phyloP scores from a whole-genome alignment of 2,113 vertebrate genomes.

The Noctilio leporinus region DNA sequence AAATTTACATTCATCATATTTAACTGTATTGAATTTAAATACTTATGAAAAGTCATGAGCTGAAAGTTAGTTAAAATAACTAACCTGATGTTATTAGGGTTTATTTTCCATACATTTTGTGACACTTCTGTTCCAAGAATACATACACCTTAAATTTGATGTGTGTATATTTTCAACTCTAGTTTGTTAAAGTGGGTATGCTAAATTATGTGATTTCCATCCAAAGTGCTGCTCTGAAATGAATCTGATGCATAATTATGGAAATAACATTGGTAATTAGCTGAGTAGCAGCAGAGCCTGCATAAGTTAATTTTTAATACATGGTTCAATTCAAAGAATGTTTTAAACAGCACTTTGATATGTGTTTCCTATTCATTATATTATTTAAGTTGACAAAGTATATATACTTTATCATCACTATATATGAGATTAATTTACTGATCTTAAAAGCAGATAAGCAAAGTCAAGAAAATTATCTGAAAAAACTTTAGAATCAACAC shows the following conservation, averaged over 20 bases:
- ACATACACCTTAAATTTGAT: slow-evolving; percentile 64
- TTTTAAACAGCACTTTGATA: background rate
- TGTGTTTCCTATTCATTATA: slow-evolving; percentile 5
- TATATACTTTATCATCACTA: background rate
- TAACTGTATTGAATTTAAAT: slow-evolving; percentile 49
- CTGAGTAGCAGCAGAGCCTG: background rate
- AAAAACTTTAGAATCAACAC: background rate
- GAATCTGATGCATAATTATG: slow-evolving; percentile 66
- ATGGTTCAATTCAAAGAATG: background rate
- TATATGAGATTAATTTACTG: background rate
- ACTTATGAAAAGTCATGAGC: slow-evolving; percentile 43
- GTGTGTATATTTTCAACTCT: slow-evolving; percentile 42
- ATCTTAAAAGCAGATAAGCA: background rate
- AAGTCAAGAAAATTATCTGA: background rate
- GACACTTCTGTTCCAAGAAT: slow-evolving; percentile 37
- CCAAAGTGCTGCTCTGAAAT: slow-evolving; percentile 48
- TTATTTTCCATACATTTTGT: slow-evolving; percentile 46
- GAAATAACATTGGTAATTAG: slow-evolving; percentile 65
- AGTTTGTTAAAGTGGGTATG: slow-evolving; percentile 37
- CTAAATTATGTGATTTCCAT: slow-evolving; percentile 57
- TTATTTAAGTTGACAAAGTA: background rate
- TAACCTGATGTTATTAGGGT: slow-evolving; percentile 45
- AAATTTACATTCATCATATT: slow-evolving; percentile 44
- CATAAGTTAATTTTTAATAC: slow-evolving; percentile 53
- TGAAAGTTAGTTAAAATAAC: slow-evolving; percentile 50